Evolutionary conservation across 2,888 invertebrate species (phyloP).

Genomic region (Strigamia crassipes): DNA sequence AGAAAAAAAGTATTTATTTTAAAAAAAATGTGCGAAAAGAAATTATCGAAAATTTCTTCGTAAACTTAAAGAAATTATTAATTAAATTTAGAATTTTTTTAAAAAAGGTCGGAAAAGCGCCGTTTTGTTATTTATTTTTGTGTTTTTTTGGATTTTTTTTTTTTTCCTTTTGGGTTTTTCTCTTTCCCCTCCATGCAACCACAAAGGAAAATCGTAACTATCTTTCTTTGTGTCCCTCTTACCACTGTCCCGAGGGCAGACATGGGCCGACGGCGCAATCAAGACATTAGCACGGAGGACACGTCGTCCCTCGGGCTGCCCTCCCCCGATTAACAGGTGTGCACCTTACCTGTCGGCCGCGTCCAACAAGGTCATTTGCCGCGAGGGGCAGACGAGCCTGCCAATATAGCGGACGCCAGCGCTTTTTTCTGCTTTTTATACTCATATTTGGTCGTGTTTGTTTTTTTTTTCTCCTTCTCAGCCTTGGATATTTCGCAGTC

Average conservation of each 20-base stretch:
- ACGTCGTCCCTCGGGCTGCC: constrained; percentile 42
- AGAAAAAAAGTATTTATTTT: too few relatives aligned
- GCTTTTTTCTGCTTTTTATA: constrained; percentile 8
- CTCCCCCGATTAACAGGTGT: constrained; percentile 38
- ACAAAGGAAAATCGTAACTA: background rate
- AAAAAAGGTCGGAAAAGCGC: too few relatives aligned
- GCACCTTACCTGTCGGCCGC: constrained; percentile 40
- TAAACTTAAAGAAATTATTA: too few relatives aligned
- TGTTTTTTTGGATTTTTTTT: too few relatives aligned
- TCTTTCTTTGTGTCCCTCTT: background rate
- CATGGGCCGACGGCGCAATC: constrained; percentile 35
- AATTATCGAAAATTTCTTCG: too few relatives aligned
- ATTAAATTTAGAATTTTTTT: too few relatives aligned
- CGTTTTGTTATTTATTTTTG: too few relatives aligned
- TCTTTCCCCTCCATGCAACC: background rate
- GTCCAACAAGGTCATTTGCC: constrained; percentile 42
- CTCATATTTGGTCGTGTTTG: constrained; percentile 37
- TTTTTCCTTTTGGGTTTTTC: background rate
- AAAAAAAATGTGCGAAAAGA: too few relatives aligned
- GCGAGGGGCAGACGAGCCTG: constrained; percentile 40
- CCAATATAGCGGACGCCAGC: constrained; percentile 37
- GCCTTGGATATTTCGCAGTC: constrained; percentile 60
- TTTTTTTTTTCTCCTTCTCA: constrained; percentile 43
- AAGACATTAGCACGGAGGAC: constrained; percentile 42
- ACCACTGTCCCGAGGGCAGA: constrained; percentile 40